Evolutionary conservation across 2,888 invertebrate species (phyloP).

Genomic region (Boloria euphrosyne): DNA sequence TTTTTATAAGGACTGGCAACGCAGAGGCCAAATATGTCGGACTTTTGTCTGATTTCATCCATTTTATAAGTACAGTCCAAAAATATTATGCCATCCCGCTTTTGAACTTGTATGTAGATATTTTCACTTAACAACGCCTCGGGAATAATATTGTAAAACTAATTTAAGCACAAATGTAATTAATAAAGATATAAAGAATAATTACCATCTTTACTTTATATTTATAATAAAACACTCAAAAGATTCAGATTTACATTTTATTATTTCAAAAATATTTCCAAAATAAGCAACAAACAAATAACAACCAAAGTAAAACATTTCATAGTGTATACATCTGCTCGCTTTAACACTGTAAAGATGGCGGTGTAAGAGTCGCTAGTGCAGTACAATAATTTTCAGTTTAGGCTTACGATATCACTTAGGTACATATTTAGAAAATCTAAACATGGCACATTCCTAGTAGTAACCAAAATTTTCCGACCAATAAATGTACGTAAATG

Average conservation of each 20-base stretch:
- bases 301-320: conserved; percentile 78
- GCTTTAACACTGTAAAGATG: conserved; percentile 65
- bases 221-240: conserved; percentile 73
- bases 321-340: conserved; percentile 65
- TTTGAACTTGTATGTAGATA: conserved; percentile 35
- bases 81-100: conserved; percentile 38
- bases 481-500: conserved; percentile 6
- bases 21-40: conserved; percentile 43
- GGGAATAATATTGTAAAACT: conserved; percentile 35
- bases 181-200: conserved; percentile 36
- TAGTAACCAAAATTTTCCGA: background rate
- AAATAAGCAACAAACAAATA: conserved; percentile 82
- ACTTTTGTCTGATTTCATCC: conserved; percentile 37
- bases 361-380: conserved; percentile 14
- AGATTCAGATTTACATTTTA: conserved; percentile 67
- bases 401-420: conserved; percentile 30
- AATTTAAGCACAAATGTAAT: conserved; percentile 45
- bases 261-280: conserved; percentile 78
- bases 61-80: conserved; percentile 32
- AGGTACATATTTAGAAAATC: conserved; percentile 41
- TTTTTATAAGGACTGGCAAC: conserved; percentile 44
- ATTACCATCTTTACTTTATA: conserved; percentile 49
- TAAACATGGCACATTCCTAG: conserved; percentile 44
- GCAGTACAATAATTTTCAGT: conserved; percentile 19
- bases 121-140: conserved; percentile 26